A percentile compares a stretch with the other conserved stretches of the same genome.
These are phyloP conservation scores for Cryptoprocta ferox DNA, from an alignment of 2,797 vertebrate species.

Conservation along the genomic window DNA sequence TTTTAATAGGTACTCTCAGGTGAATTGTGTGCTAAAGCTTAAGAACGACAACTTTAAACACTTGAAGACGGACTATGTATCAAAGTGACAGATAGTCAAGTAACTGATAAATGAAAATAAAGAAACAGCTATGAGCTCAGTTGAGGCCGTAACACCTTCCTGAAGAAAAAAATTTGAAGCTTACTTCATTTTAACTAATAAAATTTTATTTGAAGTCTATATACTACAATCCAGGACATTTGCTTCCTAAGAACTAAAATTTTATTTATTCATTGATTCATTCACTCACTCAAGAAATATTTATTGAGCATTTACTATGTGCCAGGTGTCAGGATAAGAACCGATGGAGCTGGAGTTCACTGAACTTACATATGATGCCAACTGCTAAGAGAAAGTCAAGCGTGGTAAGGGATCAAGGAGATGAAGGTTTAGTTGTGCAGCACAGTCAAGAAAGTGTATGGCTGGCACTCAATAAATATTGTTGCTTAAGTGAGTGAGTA, in stretches of 20 bases:
- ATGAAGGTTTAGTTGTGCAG: background rate
- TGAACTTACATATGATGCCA: background rate
- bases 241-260: conserved; percentile 7
- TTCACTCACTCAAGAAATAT: background rate
- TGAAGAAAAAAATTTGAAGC: background rate
- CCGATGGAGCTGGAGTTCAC: background rate
- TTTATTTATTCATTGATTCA: background rate
- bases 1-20: background rate
- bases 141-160: background rate
- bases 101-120: conserved; percentile 10
- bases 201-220: background rate
- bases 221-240: background rate
- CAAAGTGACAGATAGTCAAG: background rate
- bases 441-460: background rate
- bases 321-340: background rate
- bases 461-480: background rate
- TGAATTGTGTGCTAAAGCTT: background rate
- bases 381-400: background rate
- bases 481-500: background rate
- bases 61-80: background rate
- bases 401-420: background rate
- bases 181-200: conserved; percentile 13
- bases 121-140: conserved; percentile 16
- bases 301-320: background rate
- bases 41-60: background rate